Conservation (phyloP, 2,113 vertebrate genomes). For the Dendrocopos noguchii region DNA sequence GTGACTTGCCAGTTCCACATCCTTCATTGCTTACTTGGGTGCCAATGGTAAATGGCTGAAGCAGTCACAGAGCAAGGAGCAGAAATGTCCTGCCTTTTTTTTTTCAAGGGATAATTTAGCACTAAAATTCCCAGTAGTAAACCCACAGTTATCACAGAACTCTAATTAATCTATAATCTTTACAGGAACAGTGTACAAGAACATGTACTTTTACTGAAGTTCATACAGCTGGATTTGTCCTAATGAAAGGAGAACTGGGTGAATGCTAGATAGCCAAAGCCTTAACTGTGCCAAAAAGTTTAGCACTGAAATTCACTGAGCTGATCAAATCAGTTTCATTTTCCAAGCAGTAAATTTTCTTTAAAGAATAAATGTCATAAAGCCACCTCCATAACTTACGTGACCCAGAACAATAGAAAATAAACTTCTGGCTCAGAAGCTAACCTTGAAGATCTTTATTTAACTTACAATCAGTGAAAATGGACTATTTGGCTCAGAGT, state of each 20-base stretch:
- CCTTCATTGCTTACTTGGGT: not conserved
- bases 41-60: not conserved
- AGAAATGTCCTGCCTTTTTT: not conserved
- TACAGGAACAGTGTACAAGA: not conserved
- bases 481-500: not conserved
- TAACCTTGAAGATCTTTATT: not conserved
- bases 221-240: not conserved
- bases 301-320: not conserved
- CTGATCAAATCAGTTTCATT: not conserved
- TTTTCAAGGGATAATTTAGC: not conserved
- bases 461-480: not conserved
- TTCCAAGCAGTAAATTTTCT: not conserved
- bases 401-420: not conserved
- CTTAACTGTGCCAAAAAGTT: not conserved
- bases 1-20: not conserved
- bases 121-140: constrained; percentile 1
- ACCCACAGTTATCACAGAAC: not conserved
- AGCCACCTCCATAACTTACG: not conserved
- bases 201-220: not conserved
- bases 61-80: not conserved
- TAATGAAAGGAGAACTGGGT: not conserved
- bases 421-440: not conserved
- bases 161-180: constrained; percentile 48
- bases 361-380: not conserved
- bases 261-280: not conserved